These are phyloP conservation scores for Lithophane semibrunnea DNA, from an alignment of 2,888 invertebrate species.

Conservation along the genomic window DNA sequence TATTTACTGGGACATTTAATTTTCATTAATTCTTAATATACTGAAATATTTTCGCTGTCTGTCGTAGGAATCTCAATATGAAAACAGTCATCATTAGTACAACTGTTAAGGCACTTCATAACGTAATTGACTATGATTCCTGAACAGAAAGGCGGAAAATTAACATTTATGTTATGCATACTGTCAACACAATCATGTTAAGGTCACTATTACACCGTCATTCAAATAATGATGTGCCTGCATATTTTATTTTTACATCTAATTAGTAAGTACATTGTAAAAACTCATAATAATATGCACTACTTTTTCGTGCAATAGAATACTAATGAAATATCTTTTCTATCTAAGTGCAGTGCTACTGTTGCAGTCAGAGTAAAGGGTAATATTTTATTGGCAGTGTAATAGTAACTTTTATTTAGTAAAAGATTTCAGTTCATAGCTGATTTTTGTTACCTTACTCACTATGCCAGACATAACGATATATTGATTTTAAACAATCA, in stretches of 20 bases:
- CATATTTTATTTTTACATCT: conserved; percentile 11
- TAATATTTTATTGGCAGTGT: conserved; percentile 18
- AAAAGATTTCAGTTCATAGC: conserved; percentile 15
- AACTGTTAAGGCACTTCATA: conserved; percentile 71
- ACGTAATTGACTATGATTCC: conserved; percentile 62
- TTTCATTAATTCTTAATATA: conserved; percentile 11
- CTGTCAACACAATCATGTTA: conserved; percentile 31
- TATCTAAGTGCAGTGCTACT: conserved; percentile 3
- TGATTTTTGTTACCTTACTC: conserved; percentile 23
- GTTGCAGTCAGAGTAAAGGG: background rate
- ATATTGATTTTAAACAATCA: conserved; percentile 5
- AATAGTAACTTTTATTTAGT: conserved; percentile 10
- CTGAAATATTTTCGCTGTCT: conserved; percentile 37
- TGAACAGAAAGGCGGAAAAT: conserved; percentile 57
- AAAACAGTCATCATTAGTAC: conserved; percentile 34
- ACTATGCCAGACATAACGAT: conserved; percentile 24
- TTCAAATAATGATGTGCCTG: conserved; percentile 15
- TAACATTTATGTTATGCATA: conserved; percentile 29
- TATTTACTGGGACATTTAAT: conserved; percentile 11
- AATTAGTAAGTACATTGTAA: background rate
- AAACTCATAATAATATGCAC: background rate
- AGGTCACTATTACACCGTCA: conserved; percentile 24
- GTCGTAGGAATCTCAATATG: conserved; percentile 29
- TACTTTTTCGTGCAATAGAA: background rate
- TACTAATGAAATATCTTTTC: background rate